Conservation (phyloP, 2,888 invertebrate species). For the Oconnorella tubifera region DNA sequence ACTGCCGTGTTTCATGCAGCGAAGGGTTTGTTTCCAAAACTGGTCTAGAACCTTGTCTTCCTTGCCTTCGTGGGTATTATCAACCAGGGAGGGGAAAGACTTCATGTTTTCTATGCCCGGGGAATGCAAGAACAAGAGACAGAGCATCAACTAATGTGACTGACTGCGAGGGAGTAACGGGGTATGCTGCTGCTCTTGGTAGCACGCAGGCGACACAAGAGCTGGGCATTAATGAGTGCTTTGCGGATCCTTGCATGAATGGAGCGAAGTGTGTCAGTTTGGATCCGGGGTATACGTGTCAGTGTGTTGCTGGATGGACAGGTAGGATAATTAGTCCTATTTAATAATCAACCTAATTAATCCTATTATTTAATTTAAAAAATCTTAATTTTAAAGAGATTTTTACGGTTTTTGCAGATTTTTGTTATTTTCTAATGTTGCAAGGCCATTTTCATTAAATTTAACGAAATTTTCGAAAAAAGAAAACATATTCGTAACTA, state of each 20-base stretch:
- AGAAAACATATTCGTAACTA: too few species aligned
- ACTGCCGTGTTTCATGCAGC: conserved; percentile 61
- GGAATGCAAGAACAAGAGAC: conserved; percentile 38
- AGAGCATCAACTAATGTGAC: conserved; percentile 41
- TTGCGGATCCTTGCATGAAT: conserved; percentile 58
- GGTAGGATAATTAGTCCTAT: too few species aligned
- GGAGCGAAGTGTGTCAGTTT: conserved; percentile 54
- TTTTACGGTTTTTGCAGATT: too few species aligned
- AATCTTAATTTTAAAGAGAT: too few species aligned
- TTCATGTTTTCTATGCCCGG: conserved; percentile 57
- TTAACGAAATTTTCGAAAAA: too few species aligned
- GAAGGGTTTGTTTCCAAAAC: conserved; percentile 60
- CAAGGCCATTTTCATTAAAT: too few species aligned
- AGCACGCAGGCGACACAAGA: conserved; percentile 22
- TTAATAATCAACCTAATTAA: too few species aligned
- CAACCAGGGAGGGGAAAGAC: conserved; percentile 55
- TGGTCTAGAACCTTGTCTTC: conserved; percentile 62
- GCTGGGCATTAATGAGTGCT: conserved; percentile 58
- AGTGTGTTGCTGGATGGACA: conserved; percentile 68
- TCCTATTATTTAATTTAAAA: too few species aligned
- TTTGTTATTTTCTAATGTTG: too few species aligned
- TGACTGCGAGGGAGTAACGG: conserved; percentile 42
- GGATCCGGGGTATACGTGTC: conserved; percentile 66
- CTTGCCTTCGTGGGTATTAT: conserved; percentile 60
- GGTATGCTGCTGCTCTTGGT: neutral